Evolutionary conservation across 2,797 vertebrate species (phyloP).

Genomic region (Alcedo quadribrachys): DNA sequence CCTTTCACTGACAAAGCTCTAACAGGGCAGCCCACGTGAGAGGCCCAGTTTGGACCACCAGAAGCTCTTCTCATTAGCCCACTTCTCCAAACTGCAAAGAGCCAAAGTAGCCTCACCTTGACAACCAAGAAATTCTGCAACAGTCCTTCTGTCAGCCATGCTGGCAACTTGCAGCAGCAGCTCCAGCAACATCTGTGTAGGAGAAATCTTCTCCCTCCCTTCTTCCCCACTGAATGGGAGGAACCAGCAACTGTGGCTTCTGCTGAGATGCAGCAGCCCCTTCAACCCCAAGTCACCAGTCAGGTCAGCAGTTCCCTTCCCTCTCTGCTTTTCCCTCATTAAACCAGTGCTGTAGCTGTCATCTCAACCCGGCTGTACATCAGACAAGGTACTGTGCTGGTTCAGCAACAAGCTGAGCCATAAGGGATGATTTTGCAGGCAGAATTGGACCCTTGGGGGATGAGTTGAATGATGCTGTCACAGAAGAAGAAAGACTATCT

Average conservation of each 20-base stretch:
- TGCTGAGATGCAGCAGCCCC: background rate
- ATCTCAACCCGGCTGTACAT: background rate
- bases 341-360: background rate
- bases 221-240: background rate
- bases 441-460: background rate
- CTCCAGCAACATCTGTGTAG: background rate
- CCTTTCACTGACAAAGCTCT: background rate
- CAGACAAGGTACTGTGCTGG: background rate
- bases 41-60: background rate
- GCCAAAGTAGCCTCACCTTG: background rate
- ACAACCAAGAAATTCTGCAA: background rate
- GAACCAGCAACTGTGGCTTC: background rate
- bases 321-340: background rate
- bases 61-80: background rate
- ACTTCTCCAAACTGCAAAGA: background rate
- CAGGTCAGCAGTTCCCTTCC: background rate
- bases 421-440: slow-evolving; percentile 6
- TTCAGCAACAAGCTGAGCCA: background rate
- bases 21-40: background rate
- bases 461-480: background rate
- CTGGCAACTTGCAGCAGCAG: background rate
- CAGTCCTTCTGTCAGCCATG: background rate
- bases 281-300: background rate
- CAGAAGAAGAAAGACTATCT: background rate
- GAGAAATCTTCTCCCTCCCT: background rate